Evolutionary conservation across 2,113 vertebrate genomes (phyloP), one percentile per base, ranked within the genome.

Genomic region (Pluvianellus socialis): DNA sequence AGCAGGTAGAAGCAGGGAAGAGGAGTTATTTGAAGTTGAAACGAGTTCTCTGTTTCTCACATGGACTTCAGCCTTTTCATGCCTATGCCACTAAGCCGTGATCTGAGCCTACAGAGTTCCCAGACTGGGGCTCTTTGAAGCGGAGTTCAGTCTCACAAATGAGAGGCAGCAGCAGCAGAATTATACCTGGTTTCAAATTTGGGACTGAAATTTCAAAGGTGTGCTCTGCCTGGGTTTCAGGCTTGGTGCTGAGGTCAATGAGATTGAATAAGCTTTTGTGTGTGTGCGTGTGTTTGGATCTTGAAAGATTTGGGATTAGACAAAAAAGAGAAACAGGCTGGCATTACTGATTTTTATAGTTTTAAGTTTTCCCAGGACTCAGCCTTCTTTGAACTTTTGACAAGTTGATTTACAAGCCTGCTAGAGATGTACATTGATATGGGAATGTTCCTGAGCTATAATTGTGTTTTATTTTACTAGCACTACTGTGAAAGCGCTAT

Each of bases 341-440:
- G 12, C 17, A 30, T 73, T 91, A 42, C 45, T 81, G 59, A 59
- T 79, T 94, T 94, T 76, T 79, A 58, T 21, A 55, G 53, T 65
- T 79, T 65, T 61, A 89, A 74, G 33, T 94, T 92, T 76, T 96
- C 62, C 67, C 70, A 79, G 44, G 81, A 68, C 38, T 76, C 44
- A 2, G 5, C 20, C 27, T 86, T 72, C 52, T 75, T 90, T 0
- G 0, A 88, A 70, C 16, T 62, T 82, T 90, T 88, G 87, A 76
- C 81, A 88, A 53, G n/a, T 79, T 86, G 89, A 91, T 95, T 94
- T 94, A 76, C 59, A 90, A 79, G n/a, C 27, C 58, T 94, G 26
- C 27, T 87, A 72, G 94, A 87, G 81, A 81, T 80, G 53, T 58
- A 32, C 2, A 0, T 33, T 82, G 74, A 79, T 85, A 33, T 55